A percentile compares a stretch with the other conserved stretches of the same genome.
Conservation (phyloP, 2,888 invertebrate species). For the Creontiades dilutus region DNA sequence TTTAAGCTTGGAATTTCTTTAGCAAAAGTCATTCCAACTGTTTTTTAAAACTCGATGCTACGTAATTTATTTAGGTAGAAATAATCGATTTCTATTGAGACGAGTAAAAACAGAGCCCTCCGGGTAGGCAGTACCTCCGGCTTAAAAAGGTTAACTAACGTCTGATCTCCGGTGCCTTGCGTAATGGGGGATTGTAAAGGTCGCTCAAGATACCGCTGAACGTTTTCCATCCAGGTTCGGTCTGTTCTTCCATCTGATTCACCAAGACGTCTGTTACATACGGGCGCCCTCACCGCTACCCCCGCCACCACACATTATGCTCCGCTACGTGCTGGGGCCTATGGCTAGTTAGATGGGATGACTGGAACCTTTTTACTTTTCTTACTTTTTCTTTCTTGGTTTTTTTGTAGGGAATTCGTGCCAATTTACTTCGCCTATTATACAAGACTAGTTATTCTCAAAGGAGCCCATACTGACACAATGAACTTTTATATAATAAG, state of each 20-base stretch:
- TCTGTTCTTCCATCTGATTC: background rate
- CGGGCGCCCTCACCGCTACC: background rate
- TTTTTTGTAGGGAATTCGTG: background rate
- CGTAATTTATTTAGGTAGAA: constrained; percentile 35
- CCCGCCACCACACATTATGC: background rate
- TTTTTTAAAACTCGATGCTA: background rate
- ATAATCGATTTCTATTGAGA: constrained; percentile 11
- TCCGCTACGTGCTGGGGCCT: constrained; percentile 10
- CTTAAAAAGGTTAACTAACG: background rate
- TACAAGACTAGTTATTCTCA: constrained; percentile 36
- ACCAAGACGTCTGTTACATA: constrained; percentile 2
- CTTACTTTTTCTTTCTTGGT: no score
- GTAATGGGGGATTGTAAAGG: constrained; percentile 5
- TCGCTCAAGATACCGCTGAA: constrained; percentile 5
- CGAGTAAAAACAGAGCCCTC: background rate
- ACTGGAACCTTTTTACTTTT: constrained; percentile 20
- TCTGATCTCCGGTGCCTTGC: background rate
- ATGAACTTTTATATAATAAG: background rate
- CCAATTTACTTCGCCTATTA: constrained; percentile 40
- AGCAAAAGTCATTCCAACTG: background rate
- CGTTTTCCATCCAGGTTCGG: constrained; percentile 2
- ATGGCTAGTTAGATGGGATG: constrained; percentile 22
- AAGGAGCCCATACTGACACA: background rate
- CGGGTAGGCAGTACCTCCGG: background rate
- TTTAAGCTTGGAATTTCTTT: no score